Evolutionary conservation across 2,113 vertebrate species (phyloP), one percentile per base, ranked within the genome.

Genomic region (Delphinus delphis): DNA sequence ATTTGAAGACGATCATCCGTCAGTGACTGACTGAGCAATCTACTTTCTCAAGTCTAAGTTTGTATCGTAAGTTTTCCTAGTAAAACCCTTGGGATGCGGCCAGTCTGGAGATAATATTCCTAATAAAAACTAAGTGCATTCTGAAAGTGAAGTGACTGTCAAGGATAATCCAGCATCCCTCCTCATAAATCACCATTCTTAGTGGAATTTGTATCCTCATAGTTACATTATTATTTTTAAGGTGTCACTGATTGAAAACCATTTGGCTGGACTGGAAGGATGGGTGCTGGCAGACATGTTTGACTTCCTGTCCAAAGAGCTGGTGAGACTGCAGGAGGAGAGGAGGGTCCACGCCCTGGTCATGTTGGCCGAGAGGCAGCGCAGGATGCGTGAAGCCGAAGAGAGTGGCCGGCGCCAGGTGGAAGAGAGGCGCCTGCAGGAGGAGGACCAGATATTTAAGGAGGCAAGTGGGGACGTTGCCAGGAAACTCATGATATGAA

Each of bases 281-380:
- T 98, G 97, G 50, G 98, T 97, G 3, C 98, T 99, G 28, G 99
- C 97, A 0, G 98, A 99, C 97, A 98, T 99, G 95, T 98, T 99
- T 21, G 99, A 99, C 98, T 99, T 99, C 92, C 98, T 99, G 84
- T 99, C 99, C 96, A 99, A 99, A 98, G 99, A 99, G 98, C 98
- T 99, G 97, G 95, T 99, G 93, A 98, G 99, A 41, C 98, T 99
- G 15, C 99, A 99, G 88, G 99, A 99, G 17, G 99, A 99, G 84
- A 98, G 99, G 79, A 98, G 98, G 89, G 98, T 99, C 97, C 99
- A 99, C 0, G 99, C 99, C 50, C 98, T 99, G 2, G 98, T 97
- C 20, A 98, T 99, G 76, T 91, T 99, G 96, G 99, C 99, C 0
- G 99, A 99, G 97, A 98, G 99, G 81, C 99, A 99, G 63, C 99